Base-by-base conservation (phyloP, 2,888 invertebrate species). In the Diadromus collaris region DNA sequence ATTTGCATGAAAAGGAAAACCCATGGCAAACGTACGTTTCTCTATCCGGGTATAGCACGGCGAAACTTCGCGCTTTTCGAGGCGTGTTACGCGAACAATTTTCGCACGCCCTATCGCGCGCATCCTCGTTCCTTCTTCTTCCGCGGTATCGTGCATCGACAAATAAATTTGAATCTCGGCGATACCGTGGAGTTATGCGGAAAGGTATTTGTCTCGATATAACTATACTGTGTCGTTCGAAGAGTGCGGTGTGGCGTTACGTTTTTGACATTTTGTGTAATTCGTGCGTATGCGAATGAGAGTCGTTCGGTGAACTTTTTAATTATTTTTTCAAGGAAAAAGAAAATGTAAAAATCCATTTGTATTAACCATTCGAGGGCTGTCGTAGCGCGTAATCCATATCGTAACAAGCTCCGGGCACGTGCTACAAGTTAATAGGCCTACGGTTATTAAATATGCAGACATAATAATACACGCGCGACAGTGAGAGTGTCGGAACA, bases 1-100 rank as follows among this genome's bases (percentile, higher is more conserved):
- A 87, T 88, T 88, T 88, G 84, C 88, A 88, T 87, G 85, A 85
- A 85, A 84, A 83, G 85, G 85, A 85, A 83, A 84, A 83, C 29
- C 82, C 77, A 84, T 82, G 85, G 84, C 82, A 83, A 85, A 85
- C 76, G 76, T 80, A 80, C 73, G 79, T 79, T 79, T 58, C 21
- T 16, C 38, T 16, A 16, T 21, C 58, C 68, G 74, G 67, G 67
- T 74, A 77, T 80, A 65, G 76, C 73, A 80, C 68, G 72, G 69
- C n/a, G n/a, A 67, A 80, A 76, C 74, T 70, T 70, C 67, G 74
- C 73, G 61, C 76, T 70, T 56, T 34, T 56, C 56, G 27, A 56
- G 54, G 73, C 70, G 54, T 70, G 61, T 54, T 67, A 76, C 73
- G 32, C 72, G 71, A 73, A 78, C 76, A 69, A 80, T 80, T 80